Evolutionary conservation across 64 coral and sea anemone genomes (phyloP).

Genomic region (Montipora capricornis): DNA sequence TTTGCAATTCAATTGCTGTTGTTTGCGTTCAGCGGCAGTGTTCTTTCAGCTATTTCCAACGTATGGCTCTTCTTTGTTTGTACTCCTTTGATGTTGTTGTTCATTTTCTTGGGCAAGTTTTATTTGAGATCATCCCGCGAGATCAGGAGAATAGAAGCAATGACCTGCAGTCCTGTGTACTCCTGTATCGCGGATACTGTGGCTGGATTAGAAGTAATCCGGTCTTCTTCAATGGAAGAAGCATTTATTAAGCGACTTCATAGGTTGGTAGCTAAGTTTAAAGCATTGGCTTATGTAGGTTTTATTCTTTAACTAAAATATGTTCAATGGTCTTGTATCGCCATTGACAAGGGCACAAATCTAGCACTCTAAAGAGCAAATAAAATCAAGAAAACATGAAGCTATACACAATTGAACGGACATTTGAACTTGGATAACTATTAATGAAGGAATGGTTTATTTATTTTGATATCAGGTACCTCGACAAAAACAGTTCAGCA

Average conservation of each 20-base stretch:
- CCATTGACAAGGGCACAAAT: too few species aligned
- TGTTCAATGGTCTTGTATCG: too few species aligned
- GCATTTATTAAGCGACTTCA: background rate
- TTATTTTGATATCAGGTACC: conserved; percentile 1
- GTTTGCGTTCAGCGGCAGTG: background rate
- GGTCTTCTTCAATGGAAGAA: conserved; percentile 52
- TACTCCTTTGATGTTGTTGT: background rate
- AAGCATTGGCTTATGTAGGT: too few species aligned
- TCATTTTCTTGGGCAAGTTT: conserved; percentile 22
- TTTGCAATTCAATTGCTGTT: background rate
- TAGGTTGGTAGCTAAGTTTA: conserved; percentile 1
- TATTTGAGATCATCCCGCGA: conserved; percentile 49
- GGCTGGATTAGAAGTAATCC: conserved; percentile 56
- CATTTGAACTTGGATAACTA: background rate
- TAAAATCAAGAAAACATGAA: too few species aligned
- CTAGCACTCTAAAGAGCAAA: too few species aligned
- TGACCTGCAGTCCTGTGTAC: conserved; percentile 67
- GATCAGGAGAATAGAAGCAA: conserved; percentile 49
- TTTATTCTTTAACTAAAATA: too few species aligned
- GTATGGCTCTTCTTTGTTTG: conserved; percentile 44
- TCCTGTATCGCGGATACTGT: conserved; percentile 68
- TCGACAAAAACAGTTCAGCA: conserved; percentile 27
- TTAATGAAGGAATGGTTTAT: background rate
- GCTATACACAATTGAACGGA: background rate
- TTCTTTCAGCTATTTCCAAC: conserved; percentile 49